phyloP scores from a whole-genome alignment of 2,797 vertebrate genomes.

The Potorous gilbertii region DNA sequence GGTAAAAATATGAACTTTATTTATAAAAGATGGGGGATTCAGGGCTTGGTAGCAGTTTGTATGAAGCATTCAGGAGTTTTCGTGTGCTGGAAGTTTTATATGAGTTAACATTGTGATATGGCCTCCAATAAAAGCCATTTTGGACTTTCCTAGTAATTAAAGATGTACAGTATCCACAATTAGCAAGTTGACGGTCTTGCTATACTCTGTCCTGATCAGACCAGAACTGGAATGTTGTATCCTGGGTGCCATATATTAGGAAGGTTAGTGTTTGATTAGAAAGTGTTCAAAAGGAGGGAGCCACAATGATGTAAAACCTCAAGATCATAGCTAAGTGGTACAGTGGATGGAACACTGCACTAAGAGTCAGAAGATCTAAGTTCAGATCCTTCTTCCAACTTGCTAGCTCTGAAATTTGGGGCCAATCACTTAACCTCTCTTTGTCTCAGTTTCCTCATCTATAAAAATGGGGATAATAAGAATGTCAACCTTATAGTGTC shows the following conservation, averaged over 20 bases:
- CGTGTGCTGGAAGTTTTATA: not conserved
- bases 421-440: not conserved
- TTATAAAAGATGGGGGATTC: not conserved
- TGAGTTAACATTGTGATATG: not conserved
- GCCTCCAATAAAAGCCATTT: not conserved
- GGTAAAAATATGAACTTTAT: not conserved
- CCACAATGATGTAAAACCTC: not conserved
- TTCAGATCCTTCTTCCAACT: not conserved
- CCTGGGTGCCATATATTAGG: not conserved
- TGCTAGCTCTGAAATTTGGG: not conserved
- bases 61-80: not conserved
- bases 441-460: too few relatives aligned
- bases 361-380: not conserved
- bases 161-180: not conserved
- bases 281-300: not conserved
- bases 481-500: not conserved
- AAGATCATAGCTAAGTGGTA: not conserved
- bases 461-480: not conserved
- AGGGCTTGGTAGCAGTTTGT: not conserved
- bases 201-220: not conserved
- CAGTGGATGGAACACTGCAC: not conserved
- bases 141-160: not conserved
- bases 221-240: not conserved
- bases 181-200: not conserved
- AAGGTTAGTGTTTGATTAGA: not conserved